Base-by-base conservation (phyloP, 2,888 invertebrate genomes). In the Macrophya annulata region DNA sequence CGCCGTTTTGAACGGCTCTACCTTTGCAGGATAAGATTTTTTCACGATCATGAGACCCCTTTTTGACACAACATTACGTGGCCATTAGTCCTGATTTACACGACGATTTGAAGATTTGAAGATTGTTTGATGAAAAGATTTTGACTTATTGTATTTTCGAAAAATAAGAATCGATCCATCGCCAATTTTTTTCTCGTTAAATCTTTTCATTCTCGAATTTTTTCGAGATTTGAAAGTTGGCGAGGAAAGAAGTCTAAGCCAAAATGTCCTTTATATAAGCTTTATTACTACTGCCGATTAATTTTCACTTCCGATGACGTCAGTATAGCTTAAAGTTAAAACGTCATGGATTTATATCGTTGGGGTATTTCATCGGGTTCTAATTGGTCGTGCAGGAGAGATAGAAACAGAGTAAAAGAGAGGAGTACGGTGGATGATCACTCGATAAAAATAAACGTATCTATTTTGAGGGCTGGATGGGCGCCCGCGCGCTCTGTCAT, bases 391-490 rank as follows among this genome's bases (percentile, higher is more conserved):
- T 55, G 77, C 4, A 43, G 21, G 88, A 89, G 88, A 90, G 89
- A 89, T 90, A 88, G 88, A 90, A 89, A 90, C 90, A 91, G 90
- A 90, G 88, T 88, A 86, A 89, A 88, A 89, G 88, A 89, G 87
- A 89, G 89, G 88, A 88, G 87, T 88, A 89, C 90, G 89, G 90
- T 90, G 91, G 91, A 92, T 92, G 91, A 92, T 90, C 91, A 89
- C 88, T 87, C 88, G 92, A 91, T 90, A 92, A 93, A 92, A 93
- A 93, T 93, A 93, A 92, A 91, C 91, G 87, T 87, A 89, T 90
- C 91, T 93, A 93, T 93, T 93, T 93, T 86, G 87, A 88, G 90
- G 90, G 87, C 92, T 93, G 92, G 93, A 92, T 91, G 91, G 91
- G 90, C 91, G 93, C 93, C 91, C 92, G 90, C 90, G 89, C 91